Percentiles rank a stretch among this genome's conserved stretches.
phyloP scores from a whole-genome alignment of 2,797 vertebrate species.

The Melanotaenia parkinsoni region DNA sequence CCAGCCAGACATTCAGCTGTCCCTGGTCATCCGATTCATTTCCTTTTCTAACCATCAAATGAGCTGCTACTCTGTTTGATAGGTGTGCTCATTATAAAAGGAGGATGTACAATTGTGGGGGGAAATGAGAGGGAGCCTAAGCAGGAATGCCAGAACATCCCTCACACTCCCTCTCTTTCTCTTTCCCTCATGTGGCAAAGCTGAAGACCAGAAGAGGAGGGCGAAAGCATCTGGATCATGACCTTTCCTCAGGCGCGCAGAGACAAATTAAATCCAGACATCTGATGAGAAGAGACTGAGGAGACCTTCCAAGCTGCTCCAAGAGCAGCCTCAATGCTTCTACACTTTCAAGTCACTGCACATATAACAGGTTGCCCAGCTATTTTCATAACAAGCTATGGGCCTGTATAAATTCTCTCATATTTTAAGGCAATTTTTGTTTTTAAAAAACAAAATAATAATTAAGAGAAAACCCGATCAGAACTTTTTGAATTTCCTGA shows the following conservation, averaged over 20 bases:
- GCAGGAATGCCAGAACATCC: slow-evolving; percentile 55
- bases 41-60: slow-evolving; percentile 74
- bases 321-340: slow-evolving; percentile 57
- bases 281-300: slow-evolving; percentile 75
- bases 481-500: slow-evolving; percentile 2
- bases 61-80: slow-evolving; percentile 70
- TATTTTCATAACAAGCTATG: slow-evolving; percentile 60
- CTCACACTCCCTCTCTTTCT: slow-evolving; percentile 44
- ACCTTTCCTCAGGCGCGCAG: slow-evolving; percentile 79
- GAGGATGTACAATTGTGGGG: slow-evolving; percentile 56
- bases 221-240: slow-evolving; percentile 79
- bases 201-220: slow-evolving; percentile 69
- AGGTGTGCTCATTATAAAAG: slow-evolving; percentile 75
- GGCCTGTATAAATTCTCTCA: slow-evolving; percentile 6
- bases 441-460: slow-evolving; percentile 9
- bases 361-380: slow-evolving; percentile 62
- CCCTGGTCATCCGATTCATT: slow-evolving; percentile 52
- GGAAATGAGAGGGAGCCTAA: slow-evolving; percentile 34
- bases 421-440: slow-evolving; percentile 13
- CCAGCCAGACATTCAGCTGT: slow-evolving; percentile 71
- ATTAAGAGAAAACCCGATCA: neutral
- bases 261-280: slow-evolving; percentile 83
- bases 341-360: slow-evolving; percentile 68
- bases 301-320: slow-evolving; percentile 72
- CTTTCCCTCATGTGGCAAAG: slow-evolving; percentile 49